A percentile compares a stretch with the other conserved stretches of the same genome.
phyloP scores from a whole-genome alignment of 2,888 invertebrate species.

The Drosophila aldrichi region DNA sequence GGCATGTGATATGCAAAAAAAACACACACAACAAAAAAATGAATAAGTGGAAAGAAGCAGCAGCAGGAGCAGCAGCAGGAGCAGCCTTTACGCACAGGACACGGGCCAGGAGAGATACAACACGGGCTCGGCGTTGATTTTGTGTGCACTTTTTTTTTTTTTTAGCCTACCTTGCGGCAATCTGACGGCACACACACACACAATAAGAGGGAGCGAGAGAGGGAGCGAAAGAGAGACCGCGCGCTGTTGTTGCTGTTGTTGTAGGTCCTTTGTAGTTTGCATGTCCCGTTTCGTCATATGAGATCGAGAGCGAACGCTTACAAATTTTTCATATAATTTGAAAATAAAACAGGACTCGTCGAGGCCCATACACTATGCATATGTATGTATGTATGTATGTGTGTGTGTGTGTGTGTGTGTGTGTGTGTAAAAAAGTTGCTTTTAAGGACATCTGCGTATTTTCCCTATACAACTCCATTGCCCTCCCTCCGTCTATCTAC shows the following conservation, averaged over 20 bases:
- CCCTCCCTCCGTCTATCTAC: slow-evolving; percentile 10
- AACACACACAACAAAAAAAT: slow-evolving; percentile 8
- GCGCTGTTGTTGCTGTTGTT: slow-evolving; percentile 41
- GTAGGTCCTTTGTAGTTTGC: slow-evolving; percentile 76
- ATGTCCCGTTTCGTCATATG: slow-evolving; percentile 81
- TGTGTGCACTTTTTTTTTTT: slow-evolving; percentile 69
- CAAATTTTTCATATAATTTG: slow-evolving; percentile 81
- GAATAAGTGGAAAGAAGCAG: slow-evolving; percentile 23
- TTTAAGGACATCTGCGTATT: slow-evolving; percentile 83
- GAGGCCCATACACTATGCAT: slow-evolving; percentile 29
- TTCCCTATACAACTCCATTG: slow-evolving; percentile 55
- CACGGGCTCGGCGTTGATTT: slow-evolving; percentile 66
- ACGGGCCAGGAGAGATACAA: slow-evolving; percentile 57
- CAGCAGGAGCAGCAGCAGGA: slow-evolving; percentile 38
- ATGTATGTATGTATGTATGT: slow-evolving; percentile 13
- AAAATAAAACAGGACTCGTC: slow-evolving; percentile 62
- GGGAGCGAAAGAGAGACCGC: slow-evolving; percentile 8
- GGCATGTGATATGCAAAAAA: slow-evolving; percentile 71
- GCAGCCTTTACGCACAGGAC: slow-evolving; percentile 52
- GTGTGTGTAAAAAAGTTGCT: slow-evolving; percentile 61
- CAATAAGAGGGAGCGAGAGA: slow-evolving; percentile 33
- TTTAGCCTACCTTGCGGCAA: slow-evolving; percentile 75
- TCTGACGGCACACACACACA: slow-evolving; percentile 67
- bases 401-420: slow-evolving; percentile 30
- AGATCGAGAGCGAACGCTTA: slow-evolving; percentile 76